Conservation (phyloP, 2,888 invertebrate species). For the Drosophila cyrtoloma region DNA sequence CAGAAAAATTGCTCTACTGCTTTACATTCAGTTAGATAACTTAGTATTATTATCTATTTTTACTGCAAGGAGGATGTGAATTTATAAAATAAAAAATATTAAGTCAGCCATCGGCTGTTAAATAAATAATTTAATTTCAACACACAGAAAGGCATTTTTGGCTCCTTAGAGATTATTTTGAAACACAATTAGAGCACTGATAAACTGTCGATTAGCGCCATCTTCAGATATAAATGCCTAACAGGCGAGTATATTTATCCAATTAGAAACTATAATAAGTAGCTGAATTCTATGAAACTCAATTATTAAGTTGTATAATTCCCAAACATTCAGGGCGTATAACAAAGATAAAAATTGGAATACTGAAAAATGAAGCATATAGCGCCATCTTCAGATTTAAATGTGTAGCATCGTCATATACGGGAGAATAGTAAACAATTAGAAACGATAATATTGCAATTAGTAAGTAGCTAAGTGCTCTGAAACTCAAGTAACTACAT, state of each 20-base stretch:
- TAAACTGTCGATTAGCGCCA: neutral
- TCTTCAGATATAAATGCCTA: neutral
- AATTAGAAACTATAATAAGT: neutral
- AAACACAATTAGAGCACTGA: neutral
- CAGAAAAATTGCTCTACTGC: neutral
- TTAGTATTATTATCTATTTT: neutral
- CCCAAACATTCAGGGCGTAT: neutral
- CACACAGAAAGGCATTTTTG: neutral
- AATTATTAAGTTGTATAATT: neutral
- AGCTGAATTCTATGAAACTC: neutral
- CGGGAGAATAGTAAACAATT: neutral
- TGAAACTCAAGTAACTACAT: neutral
- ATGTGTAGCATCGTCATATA: no score
- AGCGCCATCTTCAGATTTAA: neutral
- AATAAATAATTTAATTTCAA: neutral
- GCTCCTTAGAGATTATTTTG: neutral
- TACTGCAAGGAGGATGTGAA: neutral
- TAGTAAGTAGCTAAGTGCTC: neutral
- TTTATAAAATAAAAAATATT: neutral
- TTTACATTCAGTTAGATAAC: neutral
- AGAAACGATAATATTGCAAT: neutral
- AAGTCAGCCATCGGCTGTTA: neutral
- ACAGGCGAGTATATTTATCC: neutral
- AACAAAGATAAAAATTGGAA: neutral
- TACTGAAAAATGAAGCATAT: neutral